phyloP scores from a whole-genome alignment of 30 jellyfish, hydroid and myxozoan genomes.

The Pelagia noctiluca region DNA sequence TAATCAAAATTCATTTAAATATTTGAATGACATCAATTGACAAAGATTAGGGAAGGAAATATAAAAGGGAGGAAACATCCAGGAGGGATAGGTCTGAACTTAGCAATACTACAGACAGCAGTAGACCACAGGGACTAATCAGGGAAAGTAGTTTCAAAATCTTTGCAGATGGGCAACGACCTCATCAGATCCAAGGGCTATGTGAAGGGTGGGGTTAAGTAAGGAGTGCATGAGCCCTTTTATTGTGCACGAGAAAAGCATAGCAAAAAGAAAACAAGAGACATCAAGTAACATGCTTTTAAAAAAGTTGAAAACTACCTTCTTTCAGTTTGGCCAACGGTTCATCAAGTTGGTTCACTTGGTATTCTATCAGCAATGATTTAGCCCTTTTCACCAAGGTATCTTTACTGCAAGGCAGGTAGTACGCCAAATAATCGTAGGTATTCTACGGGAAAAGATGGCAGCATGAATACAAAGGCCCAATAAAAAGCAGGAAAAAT shows the following conservation, averaged over 20 bases:
- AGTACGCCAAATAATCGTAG: conserved; percentile 87
- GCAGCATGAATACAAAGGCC: not conserved
- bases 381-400: conserved; percentile 90
- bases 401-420: conserved; percentile 94
- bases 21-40: too few species aligned
- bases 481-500: conserved; percentile 7
- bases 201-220: too few species aligned
- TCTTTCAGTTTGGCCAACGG: conserved; percentile 76
- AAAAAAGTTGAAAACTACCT: conserved; percentile 52
- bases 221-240: too few species aligned
- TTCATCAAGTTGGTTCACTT: conserved; percentile 85
- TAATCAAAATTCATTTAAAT: too few species aligned
- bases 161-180: too few species aligned
- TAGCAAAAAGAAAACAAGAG: not conserved
- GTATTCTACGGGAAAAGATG: conserved; percentile 59
- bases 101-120: too few species aligned
- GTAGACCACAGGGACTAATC: too few species aligned
- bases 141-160: too few species aligned
- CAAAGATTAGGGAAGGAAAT: too few species aligned
- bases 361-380: conserved; percentile 84
- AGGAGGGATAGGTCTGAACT: too few species aligned
- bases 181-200: too few species aligned
- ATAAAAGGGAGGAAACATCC: too few species aligned
- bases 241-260: not conserved
- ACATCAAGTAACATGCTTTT: not conserved